Percentiles rank a stretch among this genome's conserved stretches.
These are phyloP conservation scores for Gallinago paraguaiae DNA, from an alignment of 2,113 vertebrate species.

Conservation along the genomic window DNA sequence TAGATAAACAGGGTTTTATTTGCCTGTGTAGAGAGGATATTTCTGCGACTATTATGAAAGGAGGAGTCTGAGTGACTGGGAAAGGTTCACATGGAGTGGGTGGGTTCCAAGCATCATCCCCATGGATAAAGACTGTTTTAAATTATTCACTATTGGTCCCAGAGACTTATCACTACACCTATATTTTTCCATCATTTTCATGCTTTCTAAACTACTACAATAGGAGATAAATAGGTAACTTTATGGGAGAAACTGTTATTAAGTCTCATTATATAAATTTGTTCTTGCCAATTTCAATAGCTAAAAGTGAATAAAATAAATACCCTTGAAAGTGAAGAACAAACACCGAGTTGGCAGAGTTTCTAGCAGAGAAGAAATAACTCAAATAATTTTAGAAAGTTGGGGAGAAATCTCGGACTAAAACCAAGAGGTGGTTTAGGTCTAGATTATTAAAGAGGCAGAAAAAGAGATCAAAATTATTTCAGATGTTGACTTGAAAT, in stretches of 20 bases:
- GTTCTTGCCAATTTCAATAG: slow-evolving; percentile 60
- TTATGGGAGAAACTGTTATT: slow-evolving; percentile 50
- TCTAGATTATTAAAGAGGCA: slow-evolving; percentile 35
- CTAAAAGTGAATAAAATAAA: slow-evolving; percentile 73
- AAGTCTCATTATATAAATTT: slow-evolving; percentile 67
- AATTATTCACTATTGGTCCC: slow-evolving; percentile 30
- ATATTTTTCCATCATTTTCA: slow-evolving; percentile 40
- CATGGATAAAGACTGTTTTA: background rate
- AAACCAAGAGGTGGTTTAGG: background rate
- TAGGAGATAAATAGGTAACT: slow-evolving; percentile 64
- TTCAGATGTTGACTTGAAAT: background rate
- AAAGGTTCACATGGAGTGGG: background rate
- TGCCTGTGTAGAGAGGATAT: background rate
- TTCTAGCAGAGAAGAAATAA: slow-evolving; percentile 58
- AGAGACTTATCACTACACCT: background rate
- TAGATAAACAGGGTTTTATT: background rate
- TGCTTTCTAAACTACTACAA: slow-evolving; percentile 33
- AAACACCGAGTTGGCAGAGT: slow-evolving; percentile 61
- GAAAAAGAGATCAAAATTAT: slow-evolving; percentile 36
- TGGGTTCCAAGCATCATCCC: background rate
- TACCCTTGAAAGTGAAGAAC: slow-evolving; percentile 42
- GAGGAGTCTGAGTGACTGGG: background rate
- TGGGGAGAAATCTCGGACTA: slow-evolving; percentile 6
- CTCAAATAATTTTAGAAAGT: slow-evolving; percentile 11
- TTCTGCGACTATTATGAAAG: background rate